phyloP scores from a whole-genome alignment of 2,888 invertebrate genomes.

The Coremacera marginata region DNA sequence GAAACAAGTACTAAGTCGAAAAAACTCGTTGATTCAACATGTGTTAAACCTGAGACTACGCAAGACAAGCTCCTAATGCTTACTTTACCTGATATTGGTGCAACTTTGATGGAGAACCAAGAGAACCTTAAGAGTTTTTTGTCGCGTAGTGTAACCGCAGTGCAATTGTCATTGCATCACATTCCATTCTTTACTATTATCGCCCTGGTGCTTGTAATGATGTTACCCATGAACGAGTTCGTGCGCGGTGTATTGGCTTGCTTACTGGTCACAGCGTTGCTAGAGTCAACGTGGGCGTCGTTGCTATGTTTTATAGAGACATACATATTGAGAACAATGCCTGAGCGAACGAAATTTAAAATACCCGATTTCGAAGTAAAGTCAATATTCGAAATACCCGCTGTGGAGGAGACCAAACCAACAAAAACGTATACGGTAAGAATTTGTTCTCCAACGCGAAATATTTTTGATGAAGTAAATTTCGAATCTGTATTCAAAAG shows the following conservation, averaged over 20 bases:
- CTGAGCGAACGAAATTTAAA: constrained; percentile 58
- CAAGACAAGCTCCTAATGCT: neutral
- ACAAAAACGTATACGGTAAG: constrained; percentile 70
- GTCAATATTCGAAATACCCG: constrained; percentile 72
- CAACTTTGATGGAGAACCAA: neutral
- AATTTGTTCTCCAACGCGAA: no score
- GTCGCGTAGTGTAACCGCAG: neutral
- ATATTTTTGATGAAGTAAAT: no score
- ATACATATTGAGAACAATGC: constrained; percentile 51
- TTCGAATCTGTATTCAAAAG: no score
- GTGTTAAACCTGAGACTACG: neutral
- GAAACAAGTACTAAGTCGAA: neutral
- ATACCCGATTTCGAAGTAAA: constrained; percentile 64
- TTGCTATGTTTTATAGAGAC: constrained; percentile 50
- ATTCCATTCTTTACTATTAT: constrained; percentile 42
- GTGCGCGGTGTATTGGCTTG: constrained; percentile 64
- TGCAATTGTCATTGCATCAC: neutral
- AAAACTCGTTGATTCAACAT: neutral
- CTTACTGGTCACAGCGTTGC: constrained; percentile 56
- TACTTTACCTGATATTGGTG: neutral
- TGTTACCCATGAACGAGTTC: constrained; percentile 63
- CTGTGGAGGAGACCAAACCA: constrained; percentile 73
- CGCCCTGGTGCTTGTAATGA: constrained; percentile 50
- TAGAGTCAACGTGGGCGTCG: constrained; percentile 54
- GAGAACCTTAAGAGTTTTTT: neutral